Evolutionary conservation across 2,113 vertebrate genomes (phyloP).

Genomic region (Arenaria interpres): DNA sequence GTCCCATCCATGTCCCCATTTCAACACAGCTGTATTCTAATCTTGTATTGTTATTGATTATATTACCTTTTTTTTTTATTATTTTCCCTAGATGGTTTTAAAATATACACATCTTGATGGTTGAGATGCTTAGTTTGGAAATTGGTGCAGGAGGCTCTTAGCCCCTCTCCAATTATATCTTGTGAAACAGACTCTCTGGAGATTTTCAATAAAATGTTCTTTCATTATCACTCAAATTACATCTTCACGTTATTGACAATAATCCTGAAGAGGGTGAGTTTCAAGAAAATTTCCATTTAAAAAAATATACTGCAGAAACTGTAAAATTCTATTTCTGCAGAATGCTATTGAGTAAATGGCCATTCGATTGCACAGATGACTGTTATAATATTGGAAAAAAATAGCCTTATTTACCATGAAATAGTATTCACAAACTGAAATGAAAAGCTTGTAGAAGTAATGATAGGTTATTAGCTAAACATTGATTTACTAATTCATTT

Average conservation of each 20-base stretch:
- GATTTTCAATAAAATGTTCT: slow-evolving; percentile 61
- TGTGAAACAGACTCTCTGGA: slow-evolving; percentile 35
- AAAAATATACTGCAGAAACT: neutral
- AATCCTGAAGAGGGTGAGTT: neutral
- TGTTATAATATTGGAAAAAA: neutral
- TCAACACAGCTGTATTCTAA: neutral
- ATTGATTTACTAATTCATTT: neutral
- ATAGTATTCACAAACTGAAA: neutral
- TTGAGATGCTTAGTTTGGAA: slow-evolving; percentile 54
- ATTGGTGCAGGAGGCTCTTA: slow-evolving; percentile 28
- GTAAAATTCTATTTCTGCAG: neutral
- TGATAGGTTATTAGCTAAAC: neutral
- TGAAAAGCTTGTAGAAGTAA: neutral
- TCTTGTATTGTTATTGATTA: slow-evolving; percentile 43
- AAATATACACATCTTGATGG: slow-evolving; percentile 8
- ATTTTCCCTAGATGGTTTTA: neutral
- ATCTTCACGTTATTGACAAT: slow-evolving; percentile 28
- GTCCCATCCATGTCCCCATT: neutral
- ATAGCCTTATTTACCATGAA: neutral
- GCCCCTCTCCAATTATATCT: slow-evolving; percentile 52
- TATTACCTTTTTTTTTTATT: neutral
- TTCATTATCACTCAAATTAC: slow-evolving; percentile 66
- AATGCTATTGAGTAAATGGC: neutral
- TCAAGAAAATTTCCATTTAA: neutral
- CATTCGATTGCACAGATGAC: neutral